phyloP scores from a whole-genome alignment of 2,888 invertebrate genomes.

The Ischnura elegans region DNA sequence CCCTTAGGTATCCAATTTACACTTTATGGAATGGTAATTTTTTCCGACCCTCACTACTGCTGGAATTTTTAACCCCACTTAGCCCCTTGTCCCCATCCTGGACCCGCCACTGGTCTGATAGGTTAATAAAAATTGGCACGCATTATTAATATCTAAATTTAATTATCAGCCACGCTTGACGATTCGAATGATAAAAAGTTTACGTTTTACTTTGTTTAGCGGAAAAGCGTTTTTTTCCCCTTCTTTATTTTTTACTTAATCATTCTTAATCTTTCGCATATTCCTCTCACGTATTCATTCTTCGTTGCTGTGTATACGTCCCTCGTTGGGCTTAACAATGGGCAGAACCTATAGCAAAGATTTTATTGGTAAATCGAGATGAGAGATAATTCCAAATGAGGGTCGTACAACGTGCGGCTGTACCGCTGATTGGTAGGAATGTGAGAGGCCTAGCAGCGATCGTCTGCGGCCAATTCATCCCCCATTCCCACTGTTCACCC shows the following conservation, averaged over 20 bases:
- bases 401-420: neutral
- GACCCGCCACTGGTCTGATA: too few relatives aligned
- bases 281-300: neutral
- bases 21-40: too few relatives aligned
- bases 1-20: too few relatives aligned
- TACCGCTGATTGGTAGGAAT: neutral
- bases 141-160: too few relatives aligned
- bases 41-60: too few relatives aligned
- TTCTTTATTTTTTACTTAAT: too few relatives aligned
- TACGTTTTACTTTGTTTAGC: too few relatives aligned
- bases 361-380: neutral
- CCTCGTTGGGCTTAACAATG: neutral
- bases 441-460: neutral
- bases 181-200: neutral
- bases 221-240: too few relatives aligned
- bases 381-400: neutral
- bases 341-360: neutral
- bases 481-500: neutral
- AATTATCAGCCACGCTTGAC: too few relatives aligned
- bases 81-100: too few relatives aligned
- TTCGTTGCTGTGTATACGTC: neutral
- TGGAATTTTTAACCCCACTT: too few relatives aligned
- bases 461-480: neutral
- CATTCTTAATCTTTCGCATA: neutral
- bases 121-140: too few relatives aligned